Conservation (phyloP, 2,888 invertebrate genomes). For the Yponomeuta evonymella region DNA sequence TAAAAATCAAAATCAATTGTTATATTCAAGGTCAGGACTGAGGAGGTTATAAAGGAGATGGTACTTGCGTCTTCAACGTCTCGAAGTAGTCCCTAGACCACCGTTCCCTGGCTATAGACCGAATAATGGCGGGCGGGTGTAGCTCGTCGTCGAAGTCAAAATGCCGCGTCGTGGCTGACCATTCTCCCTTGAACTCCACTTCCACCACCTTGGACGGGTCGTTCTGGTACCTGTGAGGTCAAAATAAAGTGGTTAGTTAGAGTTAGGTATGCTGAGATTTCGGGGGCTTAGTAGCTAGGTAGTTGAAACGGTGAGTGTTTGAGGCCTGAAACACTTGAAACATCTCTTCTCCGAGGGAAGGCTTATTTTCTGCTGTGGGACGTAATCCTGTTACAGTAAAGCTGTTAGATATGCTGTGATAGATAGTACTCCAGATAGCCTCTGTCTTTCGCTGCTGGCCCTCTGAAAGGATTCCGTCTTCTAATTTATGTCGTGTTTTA, state of each 20-base stretch:
- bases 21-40: too few species aligned
- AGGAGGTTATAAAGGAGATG: not conserved
- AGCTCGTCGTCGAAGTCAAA: constrained; percentile 87
- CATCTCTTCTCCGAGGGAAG: too few species aligned
- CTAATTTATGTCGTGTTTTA: too few species aligned
- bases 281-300: not conserved
- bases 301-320: not conserved
- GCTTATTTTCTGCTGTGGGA: too few species aligned
- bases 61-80: constrained; percentile 76
- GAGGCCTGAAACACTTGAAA: too few species aligned
- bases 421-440: too few species aligned
- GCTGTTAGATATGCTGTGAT: too few species aligned
- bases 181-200: constrained; percentile 78
- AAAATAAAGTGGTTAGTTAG: not conserved
- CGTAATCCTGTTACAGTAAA: too few species aligned
- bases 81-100: constrained; percentile 84
- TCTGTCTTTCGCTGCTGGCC: too few species aligned
- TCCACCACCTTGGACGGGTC: constrained; percentile 64
- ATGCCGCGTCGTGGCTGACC: constrained; percentile 77
- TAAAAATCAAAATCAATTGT: too few species aligned
- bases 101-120: constrained; percentile 83
- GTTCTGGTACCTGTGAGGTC: constrained; percentile 56
- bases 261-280: too few species aligned
- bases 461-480: too few species aligned
- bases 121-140: constrained; percentile 79